Evolutionary conservation across 2,888 invertebrate species (phyloP).

Genomic region (Leptopilina syphax): DNA sequence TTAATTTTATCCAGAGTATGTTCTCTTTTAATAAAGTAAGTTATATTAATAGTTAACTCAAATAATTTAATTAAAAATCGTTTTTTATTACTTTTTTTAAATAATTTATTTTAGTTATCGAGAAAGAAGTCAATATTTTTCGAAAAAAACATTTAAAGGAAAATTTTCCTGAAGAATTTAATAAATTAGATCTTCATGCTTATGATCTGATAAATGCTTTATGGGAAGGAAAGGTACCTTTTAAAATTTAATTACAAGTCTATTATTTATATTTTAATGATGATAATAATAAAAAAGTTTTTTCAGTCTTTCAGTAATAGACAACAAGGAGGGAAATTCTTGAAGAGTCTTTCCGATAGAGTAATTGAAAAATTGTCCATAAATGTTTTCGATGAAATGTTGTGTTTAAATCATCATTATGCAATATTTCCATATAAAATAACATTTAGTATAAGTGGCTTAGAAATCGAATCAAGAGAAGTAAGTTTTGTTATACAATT

Average conservation of each 20-base stretch:
- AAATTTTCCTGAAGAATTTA: conserved; percentile 50
- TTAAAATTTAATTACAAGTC: conserved; percentile 39
- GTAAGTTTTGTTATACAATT: conserved; percentile 45
- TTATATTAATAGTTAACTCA: conserved; percentile 45
- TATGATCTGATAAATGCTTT: conserved; percentile 64
- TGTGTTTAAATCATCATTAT: conserved; percentile 66
- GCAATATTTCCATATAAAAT: conserved; percentile 66
- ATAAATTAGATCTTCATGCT: conserved; percentile 58
- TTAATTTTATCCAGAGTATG: conserved; percentile 68
- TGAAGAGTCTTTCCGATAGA: conserved; percentile 58
- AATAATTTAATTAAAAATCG: too few relatives aligned
- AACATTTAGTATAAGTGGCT: conserved; percentile 56
- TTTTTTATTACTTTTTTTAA: background rate
- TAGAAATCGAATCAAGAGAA: conserved; percentile 60
- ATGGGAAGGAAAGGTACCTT: conserved; percentile 60
- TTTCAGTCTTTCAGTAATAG: conserved; percentile 60
- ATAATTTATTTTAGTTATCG: conserved; percentile 58
- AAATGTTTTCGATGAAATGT: conserved; percentile 57
- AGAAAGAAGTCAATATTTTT: conserved; percentile 54
- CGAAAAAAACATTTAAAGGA: conserved; percentile 46
- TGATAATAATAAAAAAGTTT: background rate
- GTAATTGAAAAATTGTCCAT: conserved; percentile 54
- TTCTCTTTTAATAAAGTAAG: conserved; percentile 64
- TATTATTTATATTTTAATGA: conserved; percentile 39
- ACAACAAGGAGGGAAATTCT: conserved; percentile 55